Evolutionary conservation across 2,113 vertebrate species (phyloP).

Genomic region (Hydrolagus affinis): DNA sequence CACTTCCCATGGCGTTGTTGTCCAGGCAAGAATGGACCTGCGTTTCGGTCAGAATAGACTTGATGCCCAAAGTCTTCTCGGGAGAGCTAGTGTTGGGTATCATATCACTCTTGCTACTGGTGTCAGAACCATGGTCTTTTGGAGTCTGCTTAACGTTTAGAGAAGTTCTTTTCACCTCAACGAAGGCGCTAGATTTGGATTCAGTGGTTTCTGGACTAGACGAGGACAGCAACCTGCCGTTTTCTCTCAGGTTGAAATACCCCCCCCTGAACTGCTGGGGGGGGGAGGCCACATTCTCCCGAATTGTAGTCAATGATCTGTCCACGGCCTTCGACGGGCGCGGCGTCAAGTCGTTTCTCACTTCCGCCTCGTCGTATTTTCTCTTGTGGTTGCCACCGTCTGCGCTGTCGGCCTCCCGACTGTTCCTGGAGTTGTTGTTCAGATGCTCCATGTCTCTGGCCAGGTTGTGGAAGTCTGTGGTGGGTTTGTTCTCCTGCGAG

Average conservation of each 20-base stretch:
- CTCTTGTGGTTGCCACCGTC: conserved; percentile 67
- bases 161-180: conserved; percentile 77
- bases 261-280: conserved; percentile 79
- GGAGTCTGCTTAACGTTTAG: conserved; percentile 56
- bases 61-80: conserved; percentile 58
- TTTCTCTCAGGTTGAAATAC: conserved; percentile 73
- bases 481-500: conserved; percentile 64
- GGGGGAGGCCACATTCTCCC: conserved; percentile 74
- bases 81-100: conserved; percentile 44
- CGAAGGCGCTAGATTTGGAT: conserved; percentile 85
- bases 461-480: conserved; percentile 90
- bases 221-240: conserved; percentile 62
- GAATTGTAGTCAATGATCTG: conserved; percentile 46
- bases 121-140: conserved; percentile 53
- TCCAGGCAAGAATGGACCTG: conserved; percentile 55
- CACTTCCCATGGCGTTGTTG: conserved; percentile 57
- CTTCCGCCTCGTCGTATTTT: conserved; percentile 60
- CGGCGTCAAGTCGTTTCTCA: conserved; percentile 36
- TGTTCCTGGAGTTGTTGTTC: conserved; percentile 53
- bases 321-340: conserved; percentile 39
- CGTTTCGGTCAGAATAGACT: conserved; percentile 64
- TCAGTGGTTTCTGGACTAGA: conserved; percentile 62
- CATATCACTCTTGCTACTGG: conserved; percentile 58
- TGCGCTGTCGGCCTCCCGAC: conserved; percentile 61
- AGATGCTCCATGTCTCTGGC: conserved; percentile 84